Conservation (phyloP, 2,113 vertebrate genomes). For the Hemiscyllium ocellatum region DNA sequence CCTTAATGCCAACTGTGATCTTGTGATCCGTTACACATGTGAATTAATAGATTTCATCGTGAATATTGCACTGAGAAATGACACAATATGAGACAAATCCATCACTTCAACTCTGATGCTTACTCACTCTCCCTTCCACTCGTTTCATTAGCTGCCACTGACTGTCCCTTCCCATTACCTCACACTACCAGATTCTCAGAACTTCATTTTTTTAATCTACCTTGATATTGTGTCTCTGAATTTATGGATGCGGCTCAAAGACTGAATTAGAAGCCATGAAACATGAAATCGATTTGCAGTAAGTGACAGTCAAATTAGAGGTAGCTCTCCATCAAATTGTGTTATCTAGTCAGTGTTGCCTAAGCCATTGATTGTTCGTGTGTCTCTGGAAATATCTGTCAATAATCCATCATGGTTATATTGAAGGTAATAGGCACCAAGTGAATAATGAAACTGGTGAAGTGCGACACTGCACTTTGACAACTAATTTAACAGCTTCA, state of each 20-base stretch:
- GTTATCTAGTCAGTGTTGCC: not conserved
- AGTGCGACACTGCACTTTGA: not conserved
- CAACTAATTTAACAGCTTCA: not conserved
- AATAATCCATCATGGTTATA: not conserved
- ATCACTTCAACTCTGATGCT: not conserved
- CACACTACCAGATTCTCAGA: not conserved
- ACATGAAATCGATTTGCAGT: not conserved
- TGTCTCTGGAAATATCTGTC: not conserved
- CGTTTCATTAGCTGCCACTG: not conserved
- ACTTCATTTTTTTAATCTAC: not conserved
- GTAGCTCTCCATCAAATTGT: not conserved
- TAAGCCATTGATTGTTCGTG: not conserved
- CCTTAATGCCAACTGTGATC: not conserved
- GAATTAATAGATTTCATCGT: not conserved
- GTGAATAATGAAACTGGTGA: not conserved
- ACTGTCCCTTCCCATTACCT: constrained; percentile 10
- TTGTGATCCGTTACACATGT: not conserved
- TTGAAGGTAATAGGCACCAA: not conserved
- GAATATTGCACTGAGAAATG: not conserved
- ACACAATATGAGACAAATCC: constrained; percentile 1
- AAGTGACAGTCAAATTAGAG: constrained; percentile 10
- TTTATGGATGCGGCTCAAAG: not conserved
- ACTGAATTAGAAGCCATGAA: not conserved
- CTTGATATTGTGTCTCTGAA: not conserved
- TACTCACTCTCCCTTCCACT: not conserved